Percentiles rank a stretch among this genome's conserved stretches.
These are phyloP conservation scores for Metacarcinus magister DNA, from an alignment of 2,888 invertebrate genomes.

Conservation along the genomic window DNA sequence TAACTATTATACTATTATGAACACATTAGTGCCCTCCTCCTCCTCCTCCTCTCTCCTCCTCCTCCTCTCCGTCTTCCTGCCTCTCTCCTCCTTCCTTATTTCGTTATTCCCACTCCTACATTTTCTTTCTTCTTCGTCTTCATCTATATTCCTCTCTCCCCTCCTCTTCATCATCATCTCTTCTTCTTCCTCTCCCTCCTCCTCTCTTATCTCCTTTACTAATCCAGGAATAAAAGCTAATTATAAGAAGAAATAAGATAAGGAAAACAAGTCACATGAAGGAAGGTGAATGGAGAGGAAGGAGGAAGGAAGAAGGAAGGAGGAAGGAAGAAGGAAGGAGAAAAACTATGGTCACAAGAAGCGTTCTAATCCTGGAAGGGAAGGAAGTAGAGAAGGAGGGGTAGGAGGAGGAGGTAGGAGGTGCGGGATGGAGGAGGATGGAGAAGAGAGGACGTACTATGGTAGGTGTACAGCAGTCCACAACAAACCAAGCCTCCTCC, in stretches of 20 bases:
- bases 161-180: background rate
- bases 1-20: too few species aligned
- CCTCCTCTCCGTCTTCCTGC: background rate
- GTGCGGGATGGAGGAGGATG: background rate
- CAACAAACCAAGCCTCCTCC: constrained; percentile 41
- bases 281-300: background rate
- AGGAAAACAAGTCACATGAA: background rate
- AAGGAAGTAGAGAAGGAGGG: constrained; percentile 8
- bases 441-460: constrained; percentile 1
- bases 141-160: background rate
- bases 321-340: background rate
- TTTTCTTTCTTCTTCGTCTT: background rate
- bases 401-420: background rate
- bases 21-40: too few species aligned
- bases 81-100: background rate
- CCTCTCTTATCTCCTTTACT: background rate
- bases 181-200: background rate
- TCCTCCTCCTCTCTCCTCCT: background rate
- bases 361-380: constrained; percentile 27
- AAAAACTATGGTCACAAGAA: constrained; percentile 3
- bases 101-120: too few species aligned
- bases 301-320: background rate
- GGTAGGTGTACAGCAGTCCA: constrained; percentile 44
- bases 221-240: background rate
- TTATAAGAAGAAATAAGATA: background rate